phyloP scores from a whole-genome alignment of 2,888 invertebrate species.

The Sesamia inferens region DNA sequence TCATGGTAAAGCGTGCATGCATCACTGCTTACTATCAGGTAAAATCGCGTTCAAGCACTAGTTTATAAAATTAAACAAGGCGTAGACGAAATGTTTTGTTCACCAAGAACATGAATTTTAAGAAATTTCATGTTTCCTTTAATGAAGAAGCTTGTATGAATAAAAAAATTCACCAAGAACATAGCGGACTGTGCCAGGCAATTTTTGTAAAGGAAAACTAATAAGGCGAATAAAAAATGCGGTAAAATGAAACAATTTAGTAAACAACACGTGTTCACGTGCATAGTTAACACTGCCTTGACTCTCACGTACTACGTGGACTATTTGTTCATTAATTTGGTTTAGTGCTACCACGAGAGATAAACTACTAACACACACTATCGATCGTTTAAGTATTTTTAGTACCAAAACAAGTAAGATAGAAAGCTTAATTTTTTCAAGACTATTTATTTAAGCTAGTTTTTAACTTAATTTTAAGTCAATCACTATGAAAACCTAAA shows the following conservation, averaged over 20 bases:
- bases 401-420: not conserved
- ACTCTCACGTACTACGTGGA: constrained; percentile 42
- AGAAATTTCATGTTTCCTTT: not conserved
- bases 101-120: not conserved
- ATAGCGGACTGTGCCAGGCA: not conserved
- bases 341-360: constrained; percentile 27
- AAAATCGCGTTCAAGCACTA: too few relatives aligned
- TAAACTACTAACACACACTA: constrained; percentile 34
- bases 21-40: too few relatives aligned
- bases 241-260: constrained; percentile 47
- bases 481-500: not conserved
- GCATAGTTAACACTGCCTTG: too few relatives aligned
- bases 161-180: constrained; percentile 8
- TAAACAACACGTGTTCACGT: constrained; percentile 46
- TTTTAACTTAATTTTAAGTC: not conserved
- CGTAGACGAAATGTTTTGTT: too few relatives aligned
- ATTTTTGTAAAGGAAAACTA: constrained; percentile 36
- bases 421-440: not conserved
- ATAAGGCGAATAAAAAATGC: constrained; percentile 31
- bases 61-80: too few relatives aligned
- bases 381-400: constrained; percentile 8
- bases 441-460: not conserved
- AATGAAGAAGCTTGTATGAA: constrained; percentile 1
- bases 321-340: constrained; percentile 58
- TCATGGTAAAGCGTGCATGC: too few relatives aligned